A percentile compares a stretch with the other conserved stretches of the same genome.
phyloP scores from a whole-genome alignment of 2,797 vertebrate genomes.

The Diplodus sargus region DNA sequence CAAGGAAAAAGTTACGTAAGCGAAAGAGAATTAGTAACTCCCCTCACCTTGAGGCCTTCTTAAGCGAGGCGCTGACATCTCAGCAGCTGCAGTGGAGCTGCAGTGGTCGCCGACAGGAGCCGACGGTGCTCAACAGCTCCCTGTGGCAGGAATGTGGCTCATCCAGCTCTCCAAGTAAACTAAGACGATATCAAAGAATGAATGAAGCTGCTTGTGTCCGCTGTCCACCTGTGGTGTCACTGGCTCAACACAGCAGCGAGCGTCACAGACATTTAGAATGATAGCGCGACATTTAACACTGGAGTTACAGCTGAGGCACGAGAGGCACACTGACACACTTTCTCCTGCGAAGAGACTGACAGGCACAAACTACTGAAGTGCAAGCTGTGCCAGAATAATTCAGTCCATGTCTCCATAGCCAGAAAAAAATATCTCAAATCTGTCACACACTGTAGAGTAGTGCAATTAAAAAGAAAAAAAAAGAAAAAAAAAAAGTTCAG shows the following conservation, averaged over 20 bases:
- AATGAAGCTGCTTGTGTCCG: neutral
- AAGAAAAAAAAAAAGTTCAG: neutral
- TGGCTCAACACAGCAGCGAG: neutral
- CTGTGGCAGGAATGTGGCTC: neutral
- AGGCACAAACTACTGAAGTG: neutral
- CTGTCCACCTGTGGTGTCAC: neutral
- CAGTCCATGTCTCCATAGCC: neutral
- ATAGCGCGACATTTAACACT: slow-evolving; percentile 46
- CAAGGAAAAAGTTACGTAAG: neutral
- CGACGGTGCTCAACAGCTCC: neutral
- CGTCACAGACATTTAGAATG: slow-evolving; percentile 39
- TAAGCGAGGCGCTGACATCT: neutral
- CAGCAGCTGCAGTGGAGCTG: slow-evolving; percentile 3
- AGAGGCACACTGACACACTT: neutral
- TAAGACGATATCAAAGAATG: neutral
- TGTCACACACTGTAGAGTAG: neutral
- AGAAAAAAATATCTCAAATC: neutral
- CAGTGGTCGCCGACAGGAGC: neutral
- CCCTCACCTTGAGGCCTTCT: neutral
- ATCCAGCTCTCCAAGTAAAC: neutral
- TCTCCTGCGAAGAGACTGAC: neutral
- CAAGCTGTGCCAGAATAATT: too few species aligned
- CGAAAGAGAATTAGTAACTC: slow-evolving; percentile 4
- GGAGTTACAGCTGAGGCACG: neutral
- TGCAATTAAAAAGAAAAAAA: neutral